Evolutionary conservation across 2,888 invertebrate genomes (phyloP).

Genomic region (Tholera decimalis): DNA sequence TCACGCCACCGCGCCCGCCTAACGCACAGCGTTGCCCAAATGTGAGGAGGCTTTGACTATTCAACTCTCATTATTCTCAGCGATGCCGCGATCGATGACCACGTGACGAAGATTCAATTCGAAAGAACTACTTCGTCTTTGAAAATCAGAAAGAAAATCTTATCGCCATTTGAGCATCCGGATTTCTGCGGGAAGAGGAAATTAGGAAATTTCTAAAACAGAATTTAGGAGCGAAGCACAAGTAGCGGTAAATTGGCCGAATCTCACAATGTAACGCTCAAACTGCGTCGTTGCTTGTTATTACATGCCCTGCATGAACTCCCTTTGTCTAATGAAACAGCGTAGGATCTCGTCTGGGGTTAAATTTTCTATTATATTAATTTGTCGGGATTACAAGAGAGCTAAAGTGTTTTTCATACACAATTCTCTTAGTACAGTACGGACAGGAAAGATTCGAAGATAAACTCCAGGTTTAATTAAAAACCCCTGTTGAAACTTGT

Average conservation of each 20-base stretch:
- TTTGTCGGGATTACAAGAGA: background rate
- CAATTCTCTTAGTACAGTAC: background rate
- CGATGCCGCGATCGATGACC: constrained; percentile 76
- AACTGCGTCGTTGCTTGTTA: constrained; percentile 24
- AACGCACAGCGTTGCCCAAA: constrained; percentile 85
- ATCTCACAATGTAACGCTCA: constrained; percentile 32
- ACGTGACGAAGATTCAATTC: constrained; percentile 66
- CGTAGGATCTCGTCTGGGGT: background rate
- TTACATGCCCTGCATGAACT: constrained; percentile 22
- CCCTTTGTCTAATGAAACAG: constrained; percentile 30
- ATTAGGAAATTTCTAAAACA: constrained; percentile 20
- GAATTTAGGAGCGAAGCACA: constrained; percentile 22
- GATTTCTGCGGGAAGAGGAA: constrained; percentile 2
- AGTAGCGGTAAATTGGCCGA: constrained; percentile 49
- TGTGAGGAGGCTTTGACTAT: constrained; percentile 84
- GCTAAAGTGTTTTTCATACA: background rate
- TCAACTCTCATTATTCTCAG: constrained; percentile 83
- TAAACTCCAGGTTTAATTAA: background rate
- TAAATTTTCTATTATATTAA: constrained; percentile 24
- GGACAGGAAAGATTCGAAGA: background rate
- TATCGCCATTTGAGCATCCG: background rate
- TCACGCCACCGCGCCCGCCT: constrained; percentile 79
- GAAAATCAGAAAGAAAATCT: background rate
- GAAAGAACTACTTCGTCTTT: background rate
- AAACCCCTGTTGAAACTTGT: background rate